phyloP scores from a whole-genome alignment of 1,140 invertebrate genomes.

The Teleogryllus occipitalis region DNA sequence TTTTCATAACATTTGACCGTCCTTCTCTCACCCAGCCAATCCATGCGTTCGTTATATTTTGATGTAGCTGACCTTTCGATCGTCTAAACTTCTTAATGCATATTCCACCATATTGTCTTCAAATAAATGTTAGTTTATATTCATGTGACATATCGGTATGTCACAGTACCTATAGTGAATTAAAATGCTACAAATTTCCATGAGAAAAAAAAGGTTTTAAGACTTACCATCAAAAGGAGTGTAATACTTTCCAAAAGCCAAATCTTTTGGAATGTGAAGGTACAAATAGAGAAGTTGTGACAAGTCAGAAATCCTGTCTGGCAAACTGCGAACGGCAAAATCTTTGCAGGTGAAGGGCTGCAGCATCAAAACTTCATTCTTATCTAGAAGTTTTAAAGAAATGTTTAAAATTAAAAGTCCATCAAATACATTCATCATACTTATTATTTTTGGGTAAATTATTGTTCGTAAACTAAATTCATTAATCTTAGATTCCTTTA shows the following conservation, averaged over 20 bases:
- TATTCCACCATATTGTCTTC: too few species aligned
- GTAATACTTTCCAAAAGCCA: constrained; percentile 87
- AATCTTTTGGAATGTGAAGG: constrained; percentile 79
- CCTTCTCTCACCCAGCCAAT: too few species aligned
- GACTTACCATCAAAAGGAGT: constrained; percentile 60
- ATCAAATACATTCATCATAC: not conserved
- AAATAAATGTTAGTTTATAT: too few species aligned
- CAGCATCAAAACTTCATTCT: constrained; percentile 70
- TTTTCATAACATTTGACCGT: too few species aligned
- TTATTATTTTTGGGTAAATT: not conserved
- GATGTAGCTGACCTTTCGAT: too few species aligned
- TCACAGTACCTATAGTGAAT: too few species aligned
- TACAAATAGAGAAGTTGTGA: constrained; percentile 74
- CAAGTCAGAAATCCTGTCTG: constrained; percentile 83
- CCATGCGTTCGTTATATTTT: too few species aligned
- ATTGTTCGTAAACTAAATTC: not conserved
- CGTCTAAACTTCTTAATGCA: too few species aligned
- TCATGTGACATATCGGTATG: too few species aligned
- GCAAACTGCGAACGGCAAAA: constrained; percentile 78
- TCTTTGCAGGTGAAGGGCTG: constrained; percentile 90
- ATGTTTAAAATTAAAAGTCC: not conserved
- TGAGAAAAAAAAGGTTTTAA: constrained; percentile 13
- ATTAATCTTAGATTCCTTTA: too few species aligned
- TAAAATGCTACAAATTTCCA: not conserved
- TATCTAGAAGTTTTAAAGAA: constrained; percentile 37